Evolutionary conservation across 1,140 invertebrate species (phyloP), one percentile per base, ranked within the genome.

Genomic region (Panagrolaimus sp.): DNA sequence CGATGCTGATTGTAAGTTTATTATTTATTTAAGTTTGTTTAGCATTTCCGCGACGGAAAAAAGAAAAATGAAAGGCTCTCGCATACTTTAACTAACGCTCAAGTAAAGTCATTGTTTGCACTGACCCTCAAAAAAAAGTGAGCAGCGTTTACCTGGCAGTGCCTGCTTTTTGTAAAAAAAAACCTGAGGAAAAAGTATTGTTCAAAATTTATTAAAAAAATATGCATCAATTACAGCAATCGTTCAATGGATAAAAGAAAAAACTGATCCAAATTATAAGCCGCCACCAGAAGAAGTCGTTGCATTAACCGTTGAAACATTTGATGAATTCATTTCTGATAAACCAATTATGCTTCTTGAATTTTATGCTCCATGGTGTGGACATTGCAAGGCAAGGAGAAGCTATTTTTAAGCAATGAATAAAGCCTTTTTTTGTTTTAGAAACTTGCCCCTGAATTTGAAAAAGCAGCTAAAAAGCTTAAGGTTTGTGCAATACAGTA

Each of bases 301-400:
- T 69, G 84, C 84, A n/a, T 75, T 89, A 25, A 87, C 85, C 0
- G 78, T 78, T 7, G 85, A 86, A 62, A 87, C 87, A 69, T 89
- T 88, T 77, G 83, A 84, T 42, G 83, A 86, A 14, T 84, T 84
- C 72, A 77, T 87, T 27, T 81, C 83, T 38, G 82, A 84, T 43
- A 78, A 85, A 62, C 81, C 86, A 13, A 77, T 89, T 14, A 85
- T 85, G 14, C 80, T 88, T n/a, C 86, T 88, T 1, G 87, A 87
- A 74, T 88, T 89, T 75, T 88, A 88, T 83, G 87, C 88, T 63
- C 87, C 87, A 42, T 88, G 87, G 86, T 88, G 57, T 20, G 71
- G 57, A 16, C 66, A 76, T 45, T 68, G 57, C 57, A 64, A 84
- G 69, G n/a, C n/a, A n/a, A n/a, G n/a, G n/a, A n/a, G n/a, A n/a